phyloP scores from a whole-genome alignment of 2,113 vertebrate genomes.

The Montifringilla adamsi region DNA sequence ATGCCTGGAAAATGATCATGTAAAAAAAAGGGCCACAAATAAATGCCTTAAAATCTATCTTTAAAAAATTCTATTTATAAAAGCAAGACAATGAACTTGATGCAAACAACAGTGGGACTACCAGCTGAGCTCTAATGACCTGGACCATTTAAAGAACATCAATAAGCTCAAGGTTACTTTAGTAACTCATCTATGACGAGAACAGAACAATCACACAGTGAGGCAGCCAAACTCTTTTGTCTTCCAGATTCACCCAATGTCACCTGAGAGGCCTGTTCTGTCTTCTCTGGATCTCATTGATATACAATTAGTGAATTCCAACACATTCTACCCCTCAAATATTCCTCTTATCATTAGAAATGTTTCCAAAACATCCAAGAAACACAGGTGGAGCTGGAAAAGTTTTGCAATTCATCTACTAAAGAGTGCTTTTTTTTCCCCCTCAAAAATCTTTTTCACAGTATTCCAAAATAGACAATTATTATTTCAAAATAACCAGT shows the following conservation, averaged over 20 bases:
- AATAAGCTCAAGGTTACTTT: not conserved
- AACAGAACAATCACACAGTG: not conserved
- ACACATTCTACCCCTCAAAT: not conserved
- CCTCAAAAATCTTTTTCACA: not conserved
- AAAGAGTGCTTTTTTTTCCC: fast-evolving
- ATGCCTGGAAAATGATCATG: not conserved
- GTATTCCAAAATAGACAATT: not conserved
- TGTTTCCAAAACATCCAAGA: not conserved
- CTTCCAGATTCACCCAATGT: not conserved
- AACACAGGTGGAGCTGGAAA: not conserved
- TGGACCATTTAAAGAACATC: not conserved
- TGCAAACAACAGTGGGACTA: not conserved
- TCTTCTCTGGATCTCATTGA: not conserved
- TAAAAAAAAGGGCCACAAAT: not conserved
- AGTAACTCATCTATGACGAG: not conserved
- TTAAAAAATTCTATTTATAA: not conserved
- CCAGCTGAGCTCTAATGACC: not conserved
- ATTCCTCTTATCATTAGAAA: not conserved
- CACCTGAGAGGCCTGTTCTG: not conserved
- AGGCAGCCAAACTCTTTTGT: not conserved
- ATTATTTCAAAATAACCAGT: not conserved
- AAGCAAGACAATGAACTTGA: not conserved
- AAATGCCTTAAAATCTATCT: not conserved
- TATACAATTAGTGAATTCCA: not conserved
- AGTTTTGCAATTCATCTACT: not conserved